phyloP scores from a whole-genome alignment of 2,797 vertebrate genomes.

The Propithecus deckenii region DNA sequence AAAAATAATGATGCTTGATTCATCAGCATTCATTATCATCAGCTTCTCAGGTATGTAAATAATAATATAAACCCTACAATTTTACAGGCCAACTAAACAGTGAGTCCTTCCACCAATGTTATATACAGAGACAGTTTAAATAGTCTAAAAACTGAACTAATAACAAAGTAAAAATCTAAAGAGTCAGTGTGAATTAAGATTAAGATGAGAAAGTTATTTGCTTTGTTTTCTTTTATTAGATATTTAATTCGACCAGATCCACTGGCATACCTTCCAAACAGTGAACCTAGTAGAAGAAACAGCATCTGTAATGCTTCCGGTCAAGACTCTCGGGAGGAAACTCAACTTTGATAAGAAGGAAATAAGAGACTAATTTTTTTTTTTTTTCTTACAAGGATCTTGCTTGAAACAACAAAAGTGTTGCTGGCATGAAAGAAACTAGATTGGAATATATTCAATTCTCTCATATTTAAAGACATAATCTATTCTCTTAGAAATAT shows the following conservation, averaged over 20 bases:
- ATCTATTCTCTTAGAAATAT: slow-evolving; percentile 60
- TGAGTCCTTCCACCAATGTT: neutral
- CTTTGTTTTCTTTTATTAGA: slow-evolving; percentile 78
- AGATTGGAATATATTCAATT: slow-evolving; percentile 64
- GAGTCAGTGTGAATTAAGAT: neutral
- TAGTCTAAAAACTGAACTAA: neutral
- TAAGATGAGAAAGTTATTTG: neutral
- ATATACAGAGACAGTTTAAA: neutral
- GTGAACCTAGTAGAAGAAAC: slow-evolving; percentile 83
- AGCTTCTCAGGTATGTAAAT: neutral
- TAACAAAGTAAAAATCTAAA: neutral
- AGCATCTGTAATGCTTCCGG: slow-evolving; percentile 85
- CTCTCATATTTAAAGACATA: slow-evolving; percentile 36
- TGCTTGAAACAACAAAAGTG: slow-evolving; percentile 72
- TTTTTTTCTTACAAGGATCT: slow-evolving; percentile 66
- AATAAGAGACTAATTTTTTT: slow-evolving; percentile 64
- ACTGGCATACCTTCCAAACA: slow-evolving; percentile 86
- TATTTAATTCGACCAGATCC: slow-evolving; percentile 91
- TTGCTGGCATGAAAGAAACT: slow-evolving; percentile 23
- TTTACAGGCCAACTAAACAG: neutral
- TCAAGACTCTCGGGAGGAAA: slow-evolving; percentile 86
- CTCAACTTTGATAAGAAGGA: slow-evolving; percentile 85
- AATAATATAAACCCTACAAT: neutral
- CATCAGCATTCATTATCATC: neutral
- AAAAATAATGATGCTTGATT: neutral